Percentiles rank a stretch among this genome's conserved stretches.
Evolutionary conservation across 2,113 vertebrate species (phyloP).

Genomic region (Lucifuga dentata): DNA sequence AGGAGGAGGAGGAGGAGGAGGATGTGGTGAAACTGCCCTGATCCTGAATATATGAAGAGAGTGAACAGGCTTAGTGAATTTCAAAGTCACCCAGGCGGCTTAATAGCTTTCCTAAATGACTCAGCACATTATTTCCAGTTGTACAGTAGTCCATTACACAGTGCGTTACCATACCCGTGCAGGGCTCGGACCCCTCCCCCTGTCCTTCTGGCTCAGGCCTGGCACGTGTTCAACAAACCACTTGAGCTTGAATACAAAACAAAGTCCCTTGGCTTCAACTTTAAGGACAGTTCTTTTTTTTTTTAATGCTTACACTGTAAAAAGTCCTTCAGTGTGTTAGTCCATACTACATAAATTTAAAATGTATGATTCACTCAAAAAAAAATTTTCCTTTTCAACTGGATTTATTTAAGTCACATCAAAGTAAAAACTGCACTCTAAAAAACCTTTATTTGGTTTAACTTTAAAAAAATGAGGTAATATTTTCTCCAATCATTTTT

Average conservation of each 20-base stretch:
- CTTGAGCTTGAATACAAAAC: constrained; percentile 76
- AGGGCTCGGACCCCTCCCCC: constrained; percentile 42
- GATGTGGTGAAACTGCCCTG: constrained; percentile 48
- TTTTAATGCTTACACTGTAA: constrained; percentile 51
- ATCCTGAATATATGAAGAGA: constrained; percentile 70
- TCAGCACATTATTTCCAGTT: constrained; percentile 80
- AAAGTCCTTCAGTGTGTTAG: no score
- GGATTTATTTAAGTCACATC: no score
- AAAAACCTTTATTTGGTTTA: no score
- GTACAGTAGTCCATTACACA: constrained; percentile 79
- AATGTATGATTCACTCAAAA: no score
- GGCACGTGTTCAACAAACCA: constrained; percentile 77
- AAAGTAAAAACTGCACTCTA: no score
- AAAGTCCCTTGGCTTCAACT: constrained; percentile 59
- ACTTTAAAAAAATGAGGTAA: no score
- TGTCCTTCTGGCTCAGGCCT: constrained; percentile 59
- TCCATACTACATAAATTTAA: no score
- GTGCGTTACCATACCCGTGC: constrained; percentile 64
- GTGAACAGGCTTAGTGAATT: constrained; percentile 75
- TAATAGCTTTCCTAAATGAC: constrained; percentile 79
- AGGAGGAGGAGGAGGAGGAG: not conserved
- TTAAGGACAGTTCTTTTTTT: constrained; percentile 58
- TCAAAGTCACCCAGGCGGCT: constrained; percentile 79
- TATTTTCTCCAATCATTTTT: no score
- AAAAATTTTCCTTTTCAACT: no score